phyloP scores from a whole-genome alignment of 1,140 invertebrate species.

The Oedothorax gibbosus region DNA sequence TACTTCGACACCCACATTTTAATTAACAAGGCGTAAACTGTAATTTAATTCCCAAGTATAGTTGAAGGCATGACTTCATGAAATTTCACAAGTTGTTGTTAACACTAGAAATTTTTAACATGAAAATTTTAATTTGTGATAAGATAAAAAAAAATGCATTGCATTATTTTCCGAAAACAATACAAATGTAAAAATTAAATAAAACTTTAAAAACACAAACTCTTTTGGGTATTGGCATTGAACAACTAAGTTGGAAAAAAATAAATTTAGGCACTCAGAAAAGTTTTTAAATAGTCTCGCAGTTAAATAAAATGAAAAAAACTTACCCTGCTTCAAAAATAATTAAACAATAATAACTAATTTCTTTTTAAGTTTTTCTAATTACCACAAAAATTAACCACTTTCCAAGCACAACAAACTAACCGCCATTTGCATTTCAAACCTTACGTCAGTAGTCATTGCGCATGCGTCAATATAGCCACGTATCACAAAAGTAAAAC shows the following conservation, averaged over 20 bases:
- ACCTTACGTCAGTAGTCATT: background rate
- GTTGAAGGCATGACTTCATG: too few species aligned
- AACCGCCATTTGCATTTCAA: conserved; percentile 28
- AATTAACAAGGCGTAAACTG: too few species aligned
- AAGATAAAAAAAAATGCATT: too few species aligned
- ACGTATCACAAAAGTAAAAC: background rate
- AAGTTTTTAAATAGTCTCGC: background rate
- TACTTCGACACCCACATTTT: too few species aligned
- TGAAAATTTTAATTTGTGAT: too few species aligned
- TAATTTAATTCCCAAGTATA: too few species aligned
- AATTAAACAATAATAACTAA: background rate
- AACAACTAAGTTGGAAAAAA: background rate
- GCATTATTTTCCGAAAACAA: background rate
- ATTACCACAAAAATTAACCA: conserved; percentile 16
- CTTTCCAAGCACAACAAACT: conserved; percentile 4
- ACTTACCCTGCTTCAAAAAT: conserved; percentile 28
- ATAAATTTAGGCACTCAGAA: too few species aligned
- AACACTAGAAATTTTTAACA: too few species aligned
- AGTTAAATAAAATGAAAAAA: background rate
- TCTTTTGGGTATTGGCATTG: background rate
- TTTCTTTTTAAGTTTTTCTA: background rate
- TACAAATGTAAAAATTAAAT: background rate
- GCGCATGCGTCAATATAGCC: conserved; percentile 13
- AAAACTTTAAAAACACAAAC: background rate
- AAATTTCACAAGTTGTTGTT: too few species aligned